Evolutionary conservation across 2,888 invertebrate species (phyloP).

Genomic region (Chymomyza procnemis): DNA sequence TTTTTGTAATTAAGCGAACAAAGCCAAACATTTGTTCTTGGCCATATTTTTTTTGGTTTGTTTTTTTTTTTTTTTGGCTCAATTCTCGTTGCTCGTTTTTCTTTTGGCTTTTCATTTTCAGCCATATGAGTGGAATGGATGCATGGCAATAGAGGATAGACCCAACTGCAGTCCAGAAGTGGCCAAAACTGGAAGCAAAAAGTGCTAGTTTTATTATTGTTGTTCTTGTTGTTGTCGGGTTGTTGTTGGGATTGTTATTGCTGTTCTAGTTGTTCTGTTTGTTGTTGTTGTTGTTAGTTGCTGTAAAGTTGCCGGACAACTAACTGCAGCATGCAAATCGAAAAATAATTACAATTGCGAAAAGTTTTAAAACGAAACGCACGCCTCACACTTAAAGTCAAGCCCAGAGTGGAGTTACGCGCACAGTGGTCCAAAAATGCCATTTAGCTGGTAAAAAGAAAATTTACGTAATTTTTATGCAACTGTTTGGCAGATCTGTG

Average conservation of each 20-base stretch:
- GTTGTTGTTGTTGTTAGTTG: slow-evolving; percentile 2
- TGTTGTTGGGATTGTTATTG: background rate
- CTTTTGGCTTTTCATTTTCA: background rate
- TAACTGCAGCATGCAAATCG: slow-evolving; percentile 52
- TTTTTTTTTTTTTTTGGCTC: too few species aligned
- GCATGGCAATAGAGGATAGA: too few species aligned
- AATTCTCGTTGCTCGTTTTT: slow-evolving; percentile 22
- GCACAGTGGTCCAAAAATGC: background rate
- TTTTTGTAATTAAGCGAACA: slow-evolving; percentile 54
- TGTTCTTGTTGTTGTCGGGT: background rate
- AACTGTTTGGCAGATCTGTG: too few species aligned
- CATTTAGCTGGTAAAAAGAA: too few species aligned
- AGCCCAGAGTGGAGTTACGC: background rate
- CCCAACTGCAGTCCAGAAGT: slow-evolving; percentile 3
- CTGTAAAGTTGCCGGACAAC: slow-evolving; percentile 39
- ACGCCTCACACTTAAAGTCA: slow-evolving; percentile 27
- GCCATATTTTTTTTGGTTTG: slow-evolving; percentile 28
- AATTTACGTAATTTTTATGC: too few species aligned
- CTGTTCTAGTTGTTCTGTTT: background rate
- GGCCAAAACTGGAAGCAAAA: slow-evolving; percentile 21
- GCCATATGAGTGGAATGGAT: background rate
- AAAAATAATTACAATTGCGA: slow-evolving; percentile 52
- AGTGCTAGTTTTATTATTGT: slow-evolving; percentile 42
- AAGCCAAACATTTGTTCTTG: slow-evolving; percentile 45
- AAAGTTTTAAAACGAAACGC: slow-evolving; percentile 43